Conservation (phyloP, 2,113 vertebrate genomes). For the Crotophaga sulcirostris region DNA sequence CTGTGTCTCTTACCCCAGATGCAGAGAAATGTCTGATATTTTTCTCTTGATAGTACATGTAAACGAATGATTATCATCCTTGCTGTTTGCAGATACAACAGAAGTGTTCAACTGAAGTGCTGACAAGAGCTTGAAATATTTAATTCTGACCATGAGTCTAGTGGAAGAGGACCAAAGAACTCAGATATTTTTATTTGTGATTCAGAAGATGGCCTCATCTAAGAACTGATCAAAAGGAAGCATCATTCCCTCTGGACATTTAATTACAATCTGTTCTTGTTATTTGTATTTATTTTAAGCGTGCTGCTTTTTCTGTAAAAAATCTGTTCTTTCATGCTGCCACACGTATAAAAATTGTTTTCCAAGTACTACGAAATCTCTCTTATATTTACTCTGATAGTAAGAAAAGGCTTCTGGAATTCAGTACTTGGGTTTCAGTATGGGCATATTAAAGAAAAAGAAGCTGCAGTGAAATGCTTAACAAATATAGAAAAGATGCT, state of each 20-base stretch:
- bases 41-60: conserved; percentile 34
- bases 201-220: not conserved
- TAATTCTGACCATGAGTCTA: conserved; percentile 9
- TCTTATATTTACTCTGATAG: not conserved
- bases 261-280: not conserved
- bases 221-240: not conserved
- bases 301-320: not conserved
- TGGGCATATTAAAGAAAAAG: not conserved
- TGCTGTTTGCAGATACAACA: conserved; percentile 50
- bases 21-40: conserved; percentile 8
- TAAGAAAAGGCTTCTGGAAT: not conserved
- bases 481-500: not conserved
- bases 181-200: not conserved
- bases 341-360: not conserved
- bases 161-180: not conserved
- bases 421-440: not conserved
- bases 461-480: not conserved
- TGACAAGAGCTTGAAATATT: conserved; percentile 43
- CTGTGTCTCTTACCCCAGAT: not conserved
- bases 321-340: not conserved
- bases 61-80: conserved; percentile 44
- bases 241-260: not conserved
- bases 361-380: not conserved
- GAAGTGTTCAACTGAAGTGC: conserved; percentile 27
- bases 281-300: not conserved